Conservation (phyloP, 2,888 invertebrate species). For the Drosophila nr. perissopoda region DNA sequence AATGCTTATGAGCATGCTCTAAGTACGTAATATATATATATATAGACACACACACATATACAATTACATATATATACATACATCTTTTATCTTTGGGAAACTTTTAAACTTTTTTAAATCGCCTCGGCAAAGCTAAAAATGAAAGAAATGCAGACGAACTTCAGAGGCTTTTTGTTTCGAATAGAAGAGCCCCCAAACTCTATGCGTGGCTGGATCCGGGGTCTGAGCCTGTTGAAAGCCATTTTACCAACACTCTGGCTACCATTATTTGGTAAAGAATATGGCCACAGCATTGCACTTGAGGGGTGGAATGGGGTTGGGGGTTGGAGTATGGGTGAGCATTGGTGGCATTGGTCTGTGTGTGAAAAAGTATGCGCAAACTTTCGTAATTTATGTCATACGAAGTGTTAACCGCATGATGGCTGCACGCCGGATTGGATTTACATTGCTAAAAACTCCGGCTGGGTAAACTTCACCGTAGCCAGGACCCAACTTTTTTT, state of each 20-base stretch:
- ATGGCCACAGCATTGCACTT: constrained; percentile 66
- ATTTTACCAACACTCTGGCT: constrained; percentile 62
- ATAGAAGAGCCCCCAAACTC: constrained; percentile 23
- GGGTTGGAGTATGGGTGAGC: not conserved
- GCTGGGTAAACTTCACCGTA: constrained; percentile 58
- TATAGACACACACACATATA: constrained; percentile 5
- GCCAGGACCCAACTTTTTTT: constrained; percentile 38
- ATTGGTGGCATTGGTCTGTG: constrained; percentile 44
- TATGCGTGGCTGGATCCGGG: constrained; percentile 7
- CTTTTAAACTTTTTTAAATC: constrained; percentile 78
- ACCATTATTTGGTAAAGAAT: constrained; percentile 71
- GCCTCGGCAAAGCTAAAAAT: constrained; percentile 62
- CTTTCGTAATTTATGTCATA: constrained; percentile 82
- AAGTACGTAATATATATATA: constrained; percentile 53
- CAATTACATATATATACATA: constrained; percentile 34
- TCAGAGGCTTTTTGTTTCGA: constrained; percentile 52
- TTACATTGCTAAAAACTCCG: constrained; percentile 76
- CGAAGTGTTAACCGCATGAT: constrained; percentile 82
- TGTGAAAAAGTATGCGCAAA: constrained; percentile 80
- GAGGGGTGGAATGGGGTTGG: not conserved
- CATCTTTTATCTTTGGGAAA: constrained; percentile 76
- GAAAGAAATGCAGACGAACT: constrained; percentile 77
- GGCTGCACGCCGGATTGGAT: constrained; percentile 80
- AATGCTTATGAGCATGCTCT: constrained; percentile 59
- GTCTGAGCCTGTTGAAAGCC: constrained; percentile 63